Conservation (phyloP, 2,888 invertebrate species). For the Diarsia rubi region DNA sequence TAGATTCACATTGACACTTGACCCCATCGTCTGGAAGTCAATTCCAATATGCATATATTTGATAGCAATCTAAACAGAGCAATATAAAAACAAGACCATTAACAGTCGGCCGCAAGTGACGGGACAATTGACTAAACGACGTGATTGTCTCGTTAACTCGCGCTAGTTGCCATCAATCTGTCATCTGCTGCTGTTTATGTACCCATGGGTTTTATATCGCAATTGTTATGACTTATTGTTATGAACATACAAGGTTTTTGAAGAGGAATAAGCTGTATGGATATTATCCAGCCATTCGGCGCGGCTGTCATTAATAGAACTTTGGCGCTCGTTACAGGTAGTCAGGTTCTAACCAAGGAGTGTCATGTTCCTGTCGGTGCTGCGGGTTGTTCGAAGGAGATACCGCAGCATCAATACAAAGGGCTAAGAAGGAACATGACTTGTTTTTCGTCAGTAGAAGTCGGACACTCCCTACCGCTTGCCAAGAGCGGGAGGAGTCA, state of each 20-base stretch:
- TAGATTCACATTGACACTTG: background rate
- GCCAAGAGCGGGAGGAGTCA: no score
- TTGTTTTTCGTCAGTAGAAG: no score
- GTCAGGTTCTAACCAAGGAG: no score
- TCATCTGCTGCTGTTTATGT: slow-evolving; percentile 30
- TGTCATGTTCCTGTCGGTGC: no score
- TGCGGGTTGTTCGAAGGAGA: no score
- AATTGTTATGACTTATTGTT: slow-evolving; percentile 8
- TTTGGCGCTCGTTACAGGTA: no score
- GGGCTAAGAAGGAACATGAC: no score
- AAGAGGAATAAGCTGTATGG: slow-evolving; percentile 13
- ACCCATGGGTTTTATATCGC: slow-evolving; percentile 18
- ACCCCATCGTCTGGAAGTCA: background rate
- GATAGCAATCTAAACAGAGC: slow-evolving; percentile 5
- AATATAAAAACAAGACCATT: slow-evolving; percentile 19
- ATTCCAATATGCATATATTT: background rate
- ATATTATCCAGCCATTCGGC: no score
- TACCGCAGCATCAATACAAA: no score
- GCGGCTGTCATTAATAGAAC: no score
- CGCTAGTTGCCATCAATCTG: slow-evolving; percentile 26
- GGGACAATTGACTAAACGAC: slow-evolving; percentile 45
- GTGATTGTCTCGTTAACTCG: slow-evolving; percentile 26
- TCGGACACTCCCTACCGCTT: no score
- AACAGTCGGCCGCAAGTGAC: background rate
- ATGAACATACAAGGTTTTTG: background rate